These are phyloP conservation scores for Chelidonichthys spinosus DNA, from an alignment of 2,797 vertebrate species.

Conservation along the genomic window DNA sequence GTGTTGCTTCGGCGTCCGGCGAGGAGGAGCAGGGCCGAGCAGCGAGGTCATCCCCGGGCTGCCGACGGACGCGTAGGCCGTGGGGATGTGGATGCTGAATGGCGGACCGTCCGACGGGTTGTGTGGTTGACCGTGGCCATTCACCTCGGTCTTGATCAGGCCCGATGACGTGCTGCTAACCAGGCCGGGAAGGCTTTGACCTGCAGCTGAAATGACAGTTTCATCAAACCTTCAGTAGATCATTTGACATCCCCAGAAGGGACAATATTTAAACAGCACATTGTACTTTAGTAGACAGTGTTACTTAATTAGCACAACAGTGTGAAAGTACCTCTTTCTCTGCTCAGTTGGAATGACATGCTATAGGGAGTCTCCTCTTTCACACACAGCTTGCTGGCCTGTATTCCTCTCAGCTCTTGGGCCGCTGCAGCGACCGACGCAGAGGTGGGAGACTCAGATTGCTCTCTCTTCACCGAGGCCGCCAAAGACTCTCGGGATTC, in stretches of 20 bases:
- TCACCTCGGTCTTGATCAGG: slow-evolving; percentile 91
- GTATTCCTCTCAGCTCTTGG: slow-evolving; percentile 88
- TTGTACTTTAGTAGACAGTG: background rate
- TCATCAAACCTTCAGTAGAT: background rate
- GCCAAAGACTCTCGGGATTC: slow-evolving; percentile 84
- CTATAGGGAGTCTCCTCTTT: slow-evolving; percentile 92
- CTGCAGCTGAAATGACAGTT: slow-evolving; percentile 77
- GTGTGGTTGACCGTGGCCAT: slow-evolving; percentile 88
- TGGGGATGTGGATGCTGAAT: slow-evolving; percentile 88
- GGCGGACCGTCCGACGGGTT: slow-evolving; percentile 86
- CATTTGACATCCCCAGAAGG: background rate
- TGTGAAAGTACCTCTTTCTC: slow-evolving; percentile 89
- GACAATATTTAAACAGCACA: background rate
- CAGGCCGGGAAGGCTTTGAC: slow-evolving; percentile 88
- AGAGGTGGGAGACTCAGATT: slow-evolving; percentile 85
- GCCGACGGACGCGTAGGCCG: slow-evolving; percentile 84
- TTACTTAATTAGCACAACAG: slow-evolving; percentile 58
- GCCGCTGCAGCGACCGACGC: slow-evolving; percentile 84
- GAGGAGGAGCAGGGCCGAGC: slow-evolving; percentile 89
- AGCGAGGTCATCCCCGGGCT: slow-evolving; percentile 89
- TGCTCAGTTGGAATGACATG: slow-evolving; percentile 89
- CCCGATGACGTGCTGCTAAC: slow-evolving; percentile 82
- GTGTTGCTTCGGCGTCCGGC: slow-evolving; percentile 95
- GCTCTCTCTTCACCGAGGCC: slow-evolving; percentile 90
- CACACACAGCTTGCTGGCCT: slow-evolving; percentile 82